Evolutionary conservation across 2,797 vertebrate species (phyloP).

Genomic region (Hozukius guyotensis): DNA sequence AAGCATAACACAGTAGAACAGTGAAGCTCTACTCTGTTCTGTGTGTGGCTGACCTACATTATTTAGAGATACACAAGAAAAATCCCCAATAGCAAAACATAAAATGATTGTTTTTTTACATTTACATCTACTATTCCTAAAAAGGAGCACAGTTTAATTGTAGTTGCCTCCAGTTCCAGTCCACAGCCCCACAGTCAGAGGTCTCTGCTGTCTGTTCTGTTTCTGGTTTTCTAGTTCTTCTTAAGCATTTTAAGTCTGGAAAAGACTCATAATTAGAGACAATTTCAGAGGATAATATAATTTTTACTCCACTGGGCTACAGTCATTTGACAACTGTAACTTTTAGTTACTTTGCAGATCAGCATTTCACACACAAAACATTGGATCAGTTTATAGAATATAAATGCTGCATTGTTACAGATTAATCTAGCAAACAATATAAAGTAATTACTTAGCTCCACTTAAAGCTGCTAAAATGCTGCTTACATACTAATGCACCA

Average conservation of each 20-base stretch:
- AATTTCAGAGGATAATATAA: neutral
- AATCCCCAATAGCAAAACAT: neutral
- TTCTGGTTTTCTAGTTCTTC: neutral
- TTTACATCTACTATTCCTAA: neutral
- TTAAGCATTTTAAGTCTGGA: fast-evolving
- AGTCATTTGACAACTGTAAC: no score
- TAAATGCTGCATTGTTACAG: neutral
- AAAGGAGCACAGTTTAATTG: neutral
- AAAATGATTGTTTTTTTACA: neutral
- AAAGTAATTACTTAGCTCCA: neutral
- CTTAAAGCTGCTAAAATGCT: neutral
- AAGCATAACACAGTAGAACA: neutral
- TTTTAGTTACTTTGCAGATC: no score
- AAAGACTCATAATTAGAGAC: neutral
- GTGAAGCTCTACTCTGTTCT: neutral
- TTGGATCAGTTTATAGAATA: neutral
- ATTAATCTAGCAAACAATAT: neutral
- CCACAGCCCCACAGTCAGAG: neutral
- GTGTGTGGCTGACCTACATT: no score
- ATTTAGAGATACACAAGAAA: no score
- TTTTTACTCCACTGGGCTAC: neutral
- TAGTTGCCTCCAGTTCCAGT: neutral
- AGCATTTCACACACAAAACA: neutral
- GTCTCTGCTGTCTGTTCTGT: neutral
- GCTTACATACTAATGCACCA: neutral